phyloP scores from a whole-genome alignment of 1,140 invertebrate genomes.

The Anastrepha obliqua region DNA sequence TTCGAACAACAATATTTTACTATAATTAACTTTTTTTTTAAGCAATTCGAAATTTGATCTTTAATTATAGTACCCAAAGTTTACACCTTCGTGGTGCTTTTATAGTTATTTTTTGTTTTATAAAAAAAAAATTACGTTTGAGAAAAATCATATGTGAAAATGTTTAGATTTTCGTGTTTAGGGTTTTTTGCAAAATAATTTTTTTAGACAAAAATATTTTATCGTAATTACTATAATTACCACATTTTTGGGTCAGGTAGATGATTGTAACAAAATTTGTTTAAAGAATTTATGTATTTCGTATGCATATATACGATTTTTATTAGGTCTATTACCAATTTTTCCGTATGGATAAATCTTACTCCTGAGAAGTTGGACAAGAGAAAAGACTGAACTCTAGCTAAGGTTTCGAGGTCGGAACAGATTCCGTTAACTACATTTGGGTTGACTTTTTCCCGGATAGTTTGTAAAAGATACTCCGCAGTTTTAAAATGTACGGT shows the following conservation, averaged over 20 bases:
- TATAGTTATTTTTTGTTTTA: no score
- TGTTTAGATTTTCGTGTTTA: background rate
- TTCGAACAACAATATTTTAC: background rate
- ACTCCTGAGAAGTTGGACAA: constrained; percentile 1
- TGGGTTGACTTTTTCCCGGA: background rate
- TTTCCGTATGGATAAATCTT: background rate
- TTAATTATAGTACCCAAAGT: background rate
- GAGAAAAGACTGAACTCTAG: background rate
- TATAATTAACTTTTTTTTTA: background rate
- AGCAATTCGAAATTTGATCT: no score
- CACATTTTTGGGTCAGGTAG: background rate
- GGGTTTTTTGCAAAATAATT: background rate
- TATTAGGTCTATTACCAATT: constrained; percentile 30
- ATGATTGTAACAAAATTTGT: background rate
- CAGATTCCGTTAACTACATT: no score
- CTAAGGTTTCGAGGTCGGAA: background rate
- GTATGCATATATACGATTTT: constrained; percentile 8
- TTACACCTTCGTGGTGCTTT: background rate
- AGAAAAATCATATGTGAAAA: background rate
- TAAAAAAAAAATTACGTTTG: no score
- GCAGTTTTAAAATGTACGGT: background rate
- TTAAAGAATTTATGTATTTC: constrained; percentile 7
- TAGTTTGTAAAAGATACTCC: background rate
- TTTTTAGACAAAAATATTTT: constrained; percentile 1
- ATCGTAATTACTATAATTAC: background rate